phyloP scores from a whole-genome alignment of 2,113 vertebrate genomes.

The Megaceryle maxima region DNA sequence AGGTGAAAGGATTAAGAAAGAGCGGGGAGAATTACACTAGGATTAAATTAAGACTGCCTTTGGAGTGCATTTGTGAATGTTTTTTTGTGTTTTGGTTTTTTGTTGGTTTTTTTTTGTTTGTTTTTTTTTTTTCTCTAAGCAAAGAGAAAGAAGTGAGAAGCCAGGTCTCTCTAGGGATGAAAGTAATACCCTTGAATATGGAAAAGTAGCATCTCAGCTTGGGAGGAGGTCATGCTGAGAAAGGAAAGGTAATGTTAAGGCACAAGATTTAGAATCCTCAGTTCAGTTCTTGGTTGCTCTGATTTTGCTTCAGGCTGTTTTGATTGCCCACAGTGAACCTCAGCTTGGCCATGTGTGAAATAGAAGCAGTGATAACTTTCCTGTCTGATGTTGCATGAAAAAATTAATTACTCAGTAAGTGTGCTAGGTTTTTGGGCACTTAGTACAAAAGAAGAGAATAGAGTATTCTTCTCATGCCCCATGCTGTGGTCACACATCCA shows the following conservation, averaged over 20 bases:
- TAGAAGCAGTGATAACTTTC: slow-evolving; percentile 6
- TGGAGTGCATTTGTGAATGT: slow-evolving; percentile 23
- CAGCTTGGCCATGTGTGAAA: slow-evolving; percentile 22
- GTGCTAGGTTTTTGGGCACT: neutral
- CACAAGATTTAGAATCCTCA: neutral
- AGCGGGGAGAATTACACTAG: slow-evolving; percentile 64
- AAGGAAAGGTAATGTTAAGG: slow-evolving; percentile 17
- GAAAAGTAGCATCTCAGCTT: slow-evolving; percentile 8
- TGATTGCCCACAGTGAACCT: slow-evolving; percentile 1
- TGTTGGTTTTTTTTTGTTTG: neutral
- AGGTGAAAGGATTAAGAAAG: slow-evolving; percentile 77
- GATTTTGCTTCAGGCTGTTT: neutral
- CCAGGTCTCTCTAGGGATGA: slow-evolving; percentile 41
- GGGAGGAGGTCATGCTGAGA: slow-evolving; percentile 21
- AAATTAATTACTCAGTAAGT: slow-evolving; percentile 16
- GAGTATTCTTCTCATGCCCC: neutral
- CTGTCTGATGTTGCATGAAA: slow-evolving; percentile 1
- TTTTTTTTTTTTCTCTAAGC: neutral
- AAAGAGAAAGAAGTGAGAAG: slow-evolving; percentile 28
- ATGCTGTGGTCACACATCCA: neutral
- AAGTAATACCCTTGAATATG: slow-evolving; percentile 46
- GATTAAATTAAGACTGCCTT: slow-evolving; percentile 66
- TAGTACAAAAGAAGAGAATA: neutral
- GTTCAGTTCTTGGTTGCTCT: slow-evolving; percentile 7
- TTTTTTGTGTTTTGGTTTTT: too few relatives aligned